A percentile compares a stretch with the other conserved stretches of the same genome.
These are phyloP conservation scores for Sebastes ruberrimus DNA, from an alignment of 2,797 vertebrate species.

Conservation along the genomic window DNA sequence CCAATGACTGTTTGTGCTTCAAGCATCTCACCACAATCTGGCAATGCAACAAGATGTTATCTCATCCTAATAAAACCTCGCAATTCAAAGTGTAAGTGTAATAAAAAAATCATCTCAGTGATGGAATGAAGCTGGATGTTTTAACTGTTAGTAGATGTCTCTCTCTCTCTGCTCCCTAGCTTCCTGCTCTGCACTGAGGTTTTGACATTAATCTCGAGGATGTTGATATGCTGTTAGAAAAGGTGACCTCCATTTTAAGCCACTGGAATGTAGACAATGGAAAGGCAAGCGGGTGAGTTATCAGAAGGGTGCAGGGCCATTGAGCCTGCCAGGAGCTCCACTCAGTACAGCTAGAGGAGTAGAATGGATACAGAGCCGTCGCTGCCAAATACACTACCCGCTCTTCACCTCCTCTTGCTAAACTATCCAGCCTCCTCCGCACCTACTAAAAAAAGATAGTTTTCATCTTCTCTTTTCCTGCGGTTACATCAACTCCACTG, in stretches of 20 bases:
- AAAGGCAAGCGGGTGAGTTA: constrained; percentile 52
- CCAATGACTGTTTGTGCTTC: not conserved
- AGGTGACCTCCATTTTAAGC: constrained; percentile 51
- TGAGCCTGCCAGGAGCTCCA: constrained; percentile 48
- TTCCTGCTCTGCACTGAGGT: not conserved
- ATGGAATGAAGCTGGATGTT: constrained; percentile 1
- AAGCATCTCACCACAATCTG: not conserved
- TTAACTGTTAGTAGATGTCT: not conserved
- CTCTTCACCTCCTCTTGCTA: constrained; percentile 26
- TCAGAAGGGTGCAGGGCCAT: constrained; percentile 49
- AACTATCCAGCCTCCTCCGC: constrained; percentile 35
- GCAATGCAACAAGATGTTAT: not conserved
- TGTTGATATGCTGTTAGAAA: constrained; percentile 32
- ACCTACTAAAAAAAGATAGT: constrained; percentile 27
- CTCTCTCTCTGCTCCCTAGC: not conserved
- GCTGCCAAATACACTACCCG: constrained; percentile 40
- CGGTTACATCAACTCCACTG: constrained; percentile 19
- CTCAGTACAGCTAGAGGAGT: constrained; percentile 48
- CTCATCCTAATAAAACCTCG: not conserved
- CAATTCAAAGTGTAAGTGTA: not conserved
- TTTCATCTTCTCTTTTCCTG: constrained; percentile 24
- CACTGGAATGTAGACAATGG: constrained; percentile 59
- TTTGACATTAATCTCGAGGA: constrained; percentile 36
- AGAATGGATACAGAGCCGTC: constrained; percentile 33
- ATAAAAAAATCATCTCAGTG: constrained; percentile 5